These are phyloP conservation scores for Venturia canescens DNA, from an alignment of 1,140 invertebrate genomes.

Conservation along the genomic window DNA sequence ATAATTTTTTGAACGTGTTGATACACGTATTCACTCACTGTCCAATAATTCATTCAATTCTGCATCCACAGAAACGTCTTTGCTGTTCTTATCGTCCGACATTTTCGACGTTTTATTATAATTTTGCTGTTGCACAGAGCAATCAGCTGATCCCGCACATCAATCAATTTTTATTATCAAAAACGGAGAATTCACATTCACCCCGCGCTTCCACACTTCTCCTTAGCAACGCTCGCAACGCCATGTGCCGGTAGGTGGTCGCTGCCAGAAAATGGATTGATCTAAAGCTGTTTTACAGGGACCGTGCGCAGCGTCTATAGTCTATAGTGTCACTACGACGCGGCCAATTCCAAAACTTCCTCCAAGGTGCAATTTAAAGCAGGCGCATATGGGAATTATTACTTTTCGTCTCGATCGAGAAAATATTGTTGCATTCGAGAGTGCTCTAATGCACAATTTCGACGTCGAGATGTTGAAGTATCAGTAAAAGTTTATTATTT, in stretches of 20 bases:
- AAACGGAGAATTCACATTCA: background rate
- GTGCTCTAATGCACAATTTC: too few species aligned
- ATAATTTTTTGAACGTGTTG: background rate
- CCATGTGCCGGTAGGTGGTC: background rate
- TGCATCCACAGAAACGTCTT: constrained; percentile 69
- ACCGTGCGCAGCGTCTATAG: too few species aligned
- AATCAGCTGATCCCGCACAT: constrained; percentile 6
- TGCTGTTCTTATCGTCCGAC: constrained; percentile 18
- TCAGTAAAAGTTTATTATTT: too few species aligned
- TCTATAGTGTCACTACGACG: too few species aligned
- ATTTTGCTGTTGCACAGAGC: background rate
- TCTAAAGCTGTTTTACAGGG: too few species aligned
- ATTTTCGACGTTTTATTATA: constrained; percentile 19
- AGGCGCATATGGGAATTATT: too few species aligned
- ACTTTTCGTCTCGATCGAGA: too few species aligned
- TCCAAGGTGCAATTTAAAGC: too few species aligned
- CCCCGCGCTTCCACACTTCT: background rate
- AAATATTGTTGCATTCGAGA: too few species aligned
- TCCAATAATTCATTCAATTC: constrained; percentile 76
- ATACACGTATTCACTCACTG: constrained; percentile 66
- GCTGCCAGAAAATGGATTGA: too few species aligned
- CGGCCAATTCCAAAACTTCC: too few species aligned
- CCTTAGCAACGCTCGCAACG: background rate
- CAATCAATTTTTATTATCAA: background rate
- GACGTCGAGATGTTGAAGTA: too few species aligned